phyloP scores from a whole-genome alignment of 35 echinoderm and acorn worm species.

The Amphiura filiformis region DNA sequence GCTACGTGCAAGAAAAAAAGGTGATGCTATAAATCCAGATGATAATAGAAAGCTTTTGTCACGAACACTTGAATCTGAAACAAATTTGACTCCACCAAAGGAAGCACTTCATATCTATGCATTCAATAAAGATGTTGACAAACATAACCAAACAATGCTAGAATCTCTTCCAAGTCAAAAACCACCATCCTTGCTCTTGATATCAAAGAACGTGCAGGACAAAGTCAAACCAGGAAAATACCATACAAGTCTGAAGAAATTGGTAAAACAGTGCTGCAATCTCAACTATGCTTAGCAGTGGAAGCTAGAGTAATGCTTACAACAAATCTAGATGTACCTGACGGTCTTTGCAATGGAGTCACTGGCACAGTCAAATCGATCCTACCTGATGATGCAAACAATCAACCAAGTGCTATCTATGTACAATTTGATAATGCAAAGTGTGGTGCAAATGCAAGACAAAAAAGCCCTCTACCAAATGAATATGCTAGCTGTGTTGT shows the following conservation, averaged over 20 bases:
- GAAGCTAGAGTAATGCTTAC: constrained; percentile 60
- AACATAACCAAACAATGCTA: neutral
- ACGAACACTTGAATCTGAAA: neutral
- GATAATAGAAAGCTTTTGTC: neutral
- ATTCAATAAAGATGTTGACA: constrained; percentile 3
- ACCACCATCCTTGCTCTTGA: constrained; percentile 1
- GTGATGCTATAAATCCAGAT: neutral
- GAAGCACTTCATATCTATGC: constrained; percentile 15
- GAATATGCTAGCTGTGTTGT: neutral
- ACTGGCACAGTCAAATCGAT: constrained; percentile 38
- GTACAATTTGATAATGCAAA: constrained; percentile 43
- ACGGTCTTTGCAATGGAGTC: constrained; percentile 57
- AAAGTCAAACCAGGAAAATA: neutral
- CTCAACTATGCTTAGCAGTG: constrained; percentile 14
- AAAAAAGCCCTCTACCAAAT: neutral
- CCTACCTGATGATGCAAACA: neutral
- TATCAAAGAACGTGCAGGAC: neutral
- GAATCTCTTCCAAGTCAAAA: constrained; percentile 1
- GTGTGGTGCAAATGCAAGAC: constrained; percentile 29
- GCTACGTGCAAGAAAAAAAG: constrained; percentile 7
- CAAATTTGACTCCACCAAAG: constrained; percentile 1
- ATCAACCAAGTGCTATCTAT: constrained; percentile 5
- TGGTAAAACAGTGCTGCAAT: neutral
- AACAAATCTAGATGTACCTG: constrained; percentile 49
- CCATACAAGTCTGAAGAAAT: constrained; percentile 2